Conservation (phyloP, 1,140 invertebrate genomes). For the Hylaeus anthracinus region DNA sequence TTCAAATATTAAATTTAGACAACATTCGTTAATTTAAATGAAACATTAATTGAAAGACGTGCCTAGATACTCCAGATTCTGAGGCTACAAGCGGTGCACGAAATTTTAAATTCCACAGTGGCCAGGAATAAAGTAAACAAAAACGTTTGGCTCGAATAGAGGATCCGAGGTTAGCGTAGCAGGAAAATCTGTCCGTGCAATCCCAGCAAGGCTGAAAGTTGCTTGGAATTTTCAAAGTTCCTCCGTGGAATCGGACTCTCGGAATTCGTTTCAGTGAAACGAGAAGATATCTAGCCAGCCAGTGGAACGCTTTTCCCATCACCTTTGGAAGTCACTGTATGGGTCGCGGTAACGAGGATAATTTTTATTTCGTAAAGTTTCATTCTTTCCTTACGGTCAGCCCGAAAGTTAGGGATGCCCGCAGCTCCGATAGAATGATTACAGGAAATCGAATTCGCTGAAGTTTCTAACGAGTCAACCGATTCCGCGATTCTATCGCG, state of each 20-base stretch:
- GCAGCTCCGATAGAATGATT: slow-evolving; percentile 30
- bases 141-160: slow-evolving; percentile 5
- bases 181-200: slow-evolving; percentile 37
- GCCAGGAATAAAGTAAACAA: slow-evolving; percentile 31
- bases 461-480: slow-evolving; percentile 29
- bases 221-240: slow-evolving; percentile 36
- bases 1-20: too few species aligned
- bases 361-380: slow-evolving; percentile 56
- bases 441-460: slow-evolving; percentile 31
- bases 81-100: background rate
- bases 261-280: slow-evolving; percentile 36
- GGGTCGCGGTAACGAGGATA: slow-evolving; percentile 32
- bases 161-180: background rate
- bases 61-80: background rate
- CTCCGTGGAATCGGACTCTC: slow-evolving; percentile 17
- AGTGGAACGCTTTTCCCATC: slow-evolving; percentile 9
- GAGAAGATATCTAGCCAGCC: background rate
- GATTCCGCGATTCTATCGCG: slow-evolving; percentile 18
- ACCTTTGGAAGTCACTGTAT: slow-evolving; percentile 1
- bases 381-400: slow-evolving; percentile 1
- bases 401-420: slow-evolving; percentile 16
- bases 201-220: background rate
- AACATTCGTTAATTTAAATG: too few species aligned
- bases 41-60: too few species aligned
- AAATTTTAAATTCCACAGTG: slow-evolving; percentile 37